phyloP scores from a whole-genome alignment of 2,113 vertebrate genomes.

The Eleginops maclovinus region DNA sequence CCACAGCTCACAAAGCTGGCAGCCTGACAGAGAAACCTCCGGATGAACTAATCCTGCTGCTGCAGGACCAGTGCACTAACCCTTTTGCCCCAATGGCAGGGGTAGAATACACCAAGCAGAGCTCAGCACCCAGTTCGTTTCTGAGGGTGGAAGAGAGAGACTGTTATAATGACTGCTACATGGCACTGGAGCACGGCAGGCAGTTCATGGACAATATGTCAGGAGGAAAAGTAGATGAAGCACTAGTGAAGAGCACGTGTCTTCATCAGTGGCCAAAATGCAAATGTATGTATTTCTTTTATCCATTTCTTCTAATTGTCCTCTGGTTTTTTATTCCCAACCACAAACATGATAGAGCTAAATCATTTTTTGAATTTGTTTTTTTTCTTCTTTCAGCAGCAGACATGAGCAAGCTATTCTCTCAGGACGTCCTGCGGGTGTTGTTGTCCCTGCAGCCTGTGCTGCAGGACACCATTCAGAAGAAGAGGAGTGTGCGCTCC shows the following conservation, averaged over 20 bases:
- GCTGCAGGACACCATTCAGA: constrained; percentile 98
- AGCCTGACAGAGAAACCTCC: constrained; percentile 90
- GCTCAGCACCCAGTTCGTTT: constrained; percentile 76
- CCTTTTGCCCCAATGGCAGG: constrained; percentile 93
- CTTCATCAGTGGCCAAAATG: constrained; percentile 97
- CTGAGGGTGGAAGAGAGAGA: constrained; percentile 95
- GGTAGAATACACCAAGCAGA: constrained; percentile 84
- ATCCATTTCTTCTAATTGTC: neutral
- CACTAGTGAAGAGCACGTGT: constrained; percentile 96
- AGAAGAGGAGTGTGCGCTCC: constrained; percentile 95
- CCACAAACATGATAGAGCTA: neutral
- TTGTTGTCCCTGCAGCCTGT: constrained; percentile 96
- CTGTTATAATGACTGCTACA: constrained; percentile 97
- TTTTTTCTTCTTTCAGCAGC: constrained; percentile 78
- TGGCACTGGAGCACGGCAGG: constrained; percentile 96
- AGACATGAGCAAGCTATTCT: constrained; percentile 95
- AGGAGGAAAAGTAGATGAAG: constrained; percentile 98
- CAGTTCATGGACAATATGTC: constrained; percentile 99
- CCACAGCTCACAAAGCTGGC: constrained; percentile 85
- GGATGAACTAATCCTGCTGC: constrained; percentile 93
- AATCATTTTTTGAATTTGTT: neutral
- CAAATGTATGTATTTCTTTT: constrained; percentile 85
- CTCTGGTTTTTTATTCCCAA: neutral
- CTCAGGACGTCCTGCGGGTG: constrained; percentile 97
- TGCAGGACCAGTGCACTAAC: constrained; percentile 98